phyloP scores from a whole-genome alignment of 2,113 vertebrate genomes.

The Thunnus thynnus region DNA sequence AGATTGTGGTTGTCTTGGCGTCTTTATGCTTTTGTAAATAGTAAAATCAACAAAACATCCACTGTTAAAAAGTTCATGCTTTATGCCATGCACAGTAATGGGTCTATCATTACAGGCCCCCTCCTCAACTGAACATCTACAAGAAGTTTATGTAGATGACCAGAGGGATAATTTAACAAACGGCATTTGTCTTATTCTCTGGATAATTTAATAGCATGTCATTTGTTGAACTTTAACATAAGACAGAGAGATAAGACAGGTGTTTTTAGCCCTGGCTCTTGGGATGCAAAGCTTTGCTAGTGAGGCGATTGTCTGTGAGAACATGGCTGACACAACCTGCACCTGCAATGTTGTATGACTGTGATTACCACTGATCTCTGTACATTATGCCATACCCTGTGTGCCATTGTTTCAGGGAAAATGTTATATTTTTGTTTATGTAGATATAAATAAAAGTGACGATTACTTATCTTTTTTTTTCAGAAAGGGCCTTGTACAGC shows the following conservation, averaged over 20 bases:
- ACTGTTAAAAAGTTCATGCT: constrained; percentile 25
- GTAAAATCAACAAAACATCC: constrained; percentile 22
- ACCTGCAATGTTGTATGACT: too few relatives aligned
- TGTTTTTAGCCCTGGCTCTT: constrained; percentile 15
- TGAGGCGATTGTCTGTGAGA: neutral
- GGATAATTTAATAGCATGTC: constrained; percentile 22
- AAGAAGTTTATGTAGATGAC: constrained; percentile 25
- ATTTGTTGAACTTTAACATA: constrained; percentile 5
- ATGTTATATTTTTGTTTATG: neutral
- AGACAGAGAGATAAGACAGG: neutral
- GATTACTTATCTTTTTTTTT: neutral
- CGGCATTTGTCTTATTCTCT: neutral
- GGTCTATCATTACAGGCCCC: constrained; percentile 19
- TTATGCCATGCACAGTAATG: constrained; percentile 16
- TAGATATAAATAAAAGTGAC: neutral
- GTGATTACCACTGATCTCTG: neutral
- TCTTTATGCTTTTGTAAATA: neutral
- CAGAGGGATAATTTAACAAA: constrained; percentile 13
- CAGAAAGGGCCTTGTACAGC: constrained; percentile 95
- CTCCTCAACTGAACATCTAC: neutral
- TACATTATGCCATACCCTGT: neutral
- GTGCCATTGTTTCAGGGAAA: neutral
- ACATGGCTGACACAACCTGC: neutral
- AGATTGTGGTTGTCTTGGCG: neutral
- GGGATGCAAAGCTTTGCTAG: constrained; percentile 1